A percentile compares a stretch with the other conserved stretches of the same genome.
Conservation (phyloP, 2,888 invertebrate genomes). For the Bursaphelenchus okinawaensis region DNA sequence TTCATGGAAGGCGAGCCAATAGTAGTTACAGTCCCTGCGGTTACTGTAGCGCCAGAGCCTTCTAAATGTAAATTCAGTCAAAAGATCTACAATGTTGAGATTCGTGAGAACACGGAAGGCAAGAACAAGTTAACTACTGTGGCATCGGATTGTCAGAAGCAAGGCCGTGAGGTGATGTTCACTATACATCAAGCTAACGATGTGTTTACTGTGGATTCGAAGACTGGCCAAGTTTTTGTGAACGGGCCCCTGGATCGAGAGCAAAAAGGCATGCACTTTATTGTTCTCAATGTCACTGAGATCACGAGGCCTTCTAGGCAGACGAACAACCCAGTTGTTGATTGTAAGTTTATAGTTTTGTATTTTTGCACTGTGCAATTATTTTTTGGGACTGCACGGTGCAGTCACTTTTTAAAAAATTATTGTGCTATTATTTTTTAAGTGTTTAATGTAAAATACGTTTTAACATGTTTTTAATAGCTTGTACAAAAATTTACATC, state of each 20-base stretch:
- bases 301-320: constrained; percentile 12
- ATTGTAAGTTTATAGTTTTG: constrained; percentile 30
- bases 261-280: constrained; percentile 40
- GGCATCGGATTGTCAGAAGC: constrained; percentile 24
- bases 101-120: constrained; percentile 37
- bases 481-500: too few species aligned
- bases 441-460: too few species aligned
- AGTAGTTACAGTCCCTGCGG: constrained; percentile 11
- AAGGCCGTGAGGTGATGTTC: constrained; percentile 25
- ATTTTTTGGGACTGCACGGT: too few species aligned
- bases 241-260: constrained; percentile 45
- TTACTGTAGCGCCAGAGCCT: background rate
- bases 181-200: constrained; percentile 30
- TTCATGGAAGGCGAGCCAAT: constrained; percentile 28
- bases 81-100: constrained; percentile 43
- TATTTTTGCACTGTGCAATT: too few species aligned
- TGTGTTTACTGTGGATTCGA: constrained; percentile 42
- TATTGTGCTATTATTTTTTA: too few species aligned
- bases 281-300: constrained; percentile 41
- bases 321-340: constrained; percentile 23
- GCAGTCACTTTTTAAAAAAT: too few species aligned
- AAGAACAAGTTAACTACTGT: constrained; percentile 31
- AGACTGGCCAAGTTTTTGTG: constrained; percentile 39
- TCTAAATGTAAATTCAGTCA: constrained; percentile 31
- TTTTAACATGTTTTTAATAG: too few species aligned